Base-by-base conservation (phyloP, 37 sponge, comb jelly and placozoan genomes). In the Mnemiopsis leidyi region DNA sequence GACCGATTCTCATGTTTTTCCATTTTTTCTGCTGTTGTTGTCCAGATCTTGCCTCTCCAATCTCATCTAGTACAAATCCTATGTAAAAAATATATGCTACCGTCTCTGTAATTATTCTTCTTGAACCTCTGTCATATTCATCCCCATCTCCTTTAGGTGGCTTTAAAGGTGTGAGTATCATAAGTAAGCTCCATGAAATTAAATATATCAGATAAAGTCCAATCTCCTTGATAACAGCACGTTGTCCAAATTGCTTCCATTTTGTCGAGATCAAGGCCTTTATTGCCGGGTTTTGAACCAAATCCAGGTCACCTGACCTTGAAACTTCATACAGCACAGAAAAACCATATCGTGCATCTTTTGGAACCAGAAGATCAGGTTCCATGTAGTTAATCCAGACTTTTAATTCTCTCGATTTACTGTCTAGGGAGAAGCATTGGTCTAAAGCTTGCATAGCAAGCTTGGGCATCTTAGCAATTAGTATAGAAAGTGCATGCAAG, bases 191-290 rank as follows among this genome's bases (percentile, higher is more conserved):
- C 90, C 90, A 85, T 18, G 90, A 38, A 20, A 85, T 40, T 13
- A 85, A 21, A 38, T 85, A 85, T 21, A 85, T 85, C 36, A 85
- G 24, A 38, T 85, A 85, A 23, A 85, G 90, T 28, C 36, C 32
- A 1, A 85, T 85, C 26, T 85, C 90, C 24, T 85, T 85, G 7
- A 40, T 85, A 0, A 85, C 90, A 5, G 90, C 90, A 5, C 90
- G 90, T 2, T 85, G 90, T n/a, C 90, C 90, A 40, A 85, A 85
- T 29, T 85, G 90, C 36, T 39, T 85, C 90, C 90, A 85, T 61
- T 85, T 85, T 2, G 90, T 85, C 26, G 90, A 38, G n/a, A 85
- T 85, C 9, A 85, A 37, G 0, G 90, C 90, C 61, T 85, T 85
- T 0, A 85, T 85, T 9, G 90, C 90, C 0, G 61, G 61, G 61